A percentile compares a stretch with the other conserved stretches of the same genome.
Conservation (phyloP, 2,888 invertebrate species). For the Polydrusus tereticollis region DNA sequence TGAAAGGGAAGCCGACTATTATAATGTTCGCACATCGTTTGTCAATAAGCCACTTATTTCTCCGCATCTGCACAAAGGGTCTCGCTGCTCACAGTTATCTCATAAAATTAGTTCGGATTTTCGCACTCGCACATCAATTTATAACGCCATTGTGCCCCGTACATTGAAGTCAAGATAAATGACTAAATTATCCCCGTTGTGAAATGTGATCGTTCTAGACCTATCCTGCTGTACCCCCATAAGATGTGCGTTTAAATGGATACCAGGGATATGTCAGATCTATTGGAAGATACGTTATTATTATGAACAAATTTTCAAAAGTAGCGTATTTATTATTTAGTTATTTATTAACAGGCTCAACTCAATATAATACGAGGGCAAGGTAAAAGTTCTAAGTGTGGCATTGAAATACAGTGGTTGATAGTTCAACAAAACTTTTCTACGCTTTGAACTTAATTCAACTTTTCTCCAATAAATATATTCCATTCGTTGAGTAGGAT, state of each 20-base stretch:
- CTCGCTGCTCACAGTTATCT: background rate
- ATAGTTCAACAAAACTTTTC: too few species aligned
- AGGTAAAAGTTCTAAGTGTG: too few species aligned
- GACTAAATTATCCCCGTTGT: conserved; percentile 45
- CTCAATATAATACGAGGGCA: too few species aligned
- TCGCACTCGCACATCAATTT: conserved; percentile 38
- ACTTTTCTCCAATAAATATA: too few species aligned
- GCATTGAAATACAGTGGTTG: too few species aligned
- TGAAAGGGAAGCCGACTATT: background rate
- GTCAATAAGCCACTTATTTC: conserved; percentile 3
- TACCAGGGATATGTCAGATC: background rate
- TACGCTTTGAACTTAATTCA: too few species aligned
- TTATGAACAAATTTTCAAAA: too few species aligned
- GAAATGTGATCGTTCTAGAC: conserved; percentile 22
- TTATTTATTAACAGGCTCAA: too few species aligned
- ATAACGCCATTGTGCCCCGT: conserved; percentile 26
- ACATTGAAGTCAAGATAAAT: conserved; percentile 42
- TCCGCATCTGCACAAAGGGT: conserved; percentile 18
- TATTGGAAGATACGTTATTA: background rate
- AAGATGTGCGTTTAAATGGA: background rate
- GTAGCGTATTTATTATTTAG: too few species aligned
- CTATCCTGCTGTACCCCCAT: background rate
- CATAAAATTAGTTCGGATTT: conserved; percentile 28
- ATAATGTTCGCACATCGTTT: background rate
- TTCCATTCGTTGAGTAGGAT: too few species aligned